Conservation (phyloP, 2,888 invertebrate species). For the Leptinotarsa tumamoca region DNA sequence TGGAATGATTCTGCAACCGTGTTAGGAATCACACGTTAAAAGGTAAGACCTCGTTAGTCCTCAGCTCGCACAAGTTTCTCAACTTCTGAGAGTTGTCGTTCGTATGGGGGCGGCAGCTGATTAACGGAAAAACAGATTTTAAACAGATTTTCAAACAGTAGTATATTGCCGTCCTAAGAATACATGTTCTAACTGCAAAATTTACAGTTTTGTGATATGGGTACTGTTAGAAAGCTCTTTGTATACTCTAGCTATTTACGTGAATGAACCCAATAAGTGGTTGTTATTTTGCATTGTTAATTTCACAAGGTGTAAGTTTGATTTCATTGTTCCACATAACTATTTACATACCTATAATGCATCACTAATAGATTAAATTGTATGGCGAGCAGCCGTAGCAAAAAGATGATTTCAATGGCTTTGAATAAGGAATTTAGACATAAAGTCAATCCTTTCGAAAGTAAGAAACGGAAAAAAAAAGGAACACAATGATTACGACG, state of each 20-base stretch:
- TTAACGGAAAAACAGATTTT: no score
- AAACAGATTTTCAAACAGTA: no score
- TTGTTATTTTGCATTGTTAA: neutral
- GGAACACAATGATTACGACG: neutral
- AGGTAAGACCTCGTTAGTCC: no score
- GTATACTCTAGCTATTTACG: neutral
- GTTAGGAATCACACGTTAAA: no score
- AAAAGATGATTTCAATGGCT: neutral
- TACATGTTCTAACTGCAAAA: neutral
- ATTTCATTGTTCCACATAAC: neutral
- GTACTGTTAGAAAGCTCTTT: conserved; percentile 1
- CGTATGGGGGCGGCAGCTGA: no score
- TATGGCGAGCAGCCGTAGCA: neutral
- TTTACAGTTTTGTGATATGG: neutral
- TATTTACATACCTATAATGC: neutral
- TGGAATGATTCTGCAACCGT: no score
- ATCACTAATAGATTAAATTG: no score
- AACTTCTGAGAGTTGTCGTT: no score
- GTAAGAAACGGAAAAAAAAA: neutral
- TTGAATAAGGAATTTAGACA: neutral
- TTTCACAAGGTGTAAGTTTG: neutral
- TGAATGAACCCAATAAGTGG: neutral
- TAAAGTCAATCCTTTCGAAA: neutral
- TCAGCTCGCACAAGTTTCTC: no score
- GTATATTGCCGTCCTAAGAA: neutral